phyloP scores from a whole-genome alignment of 2,888 invertebrate genomes.

The Athalia cordata region DNA sequence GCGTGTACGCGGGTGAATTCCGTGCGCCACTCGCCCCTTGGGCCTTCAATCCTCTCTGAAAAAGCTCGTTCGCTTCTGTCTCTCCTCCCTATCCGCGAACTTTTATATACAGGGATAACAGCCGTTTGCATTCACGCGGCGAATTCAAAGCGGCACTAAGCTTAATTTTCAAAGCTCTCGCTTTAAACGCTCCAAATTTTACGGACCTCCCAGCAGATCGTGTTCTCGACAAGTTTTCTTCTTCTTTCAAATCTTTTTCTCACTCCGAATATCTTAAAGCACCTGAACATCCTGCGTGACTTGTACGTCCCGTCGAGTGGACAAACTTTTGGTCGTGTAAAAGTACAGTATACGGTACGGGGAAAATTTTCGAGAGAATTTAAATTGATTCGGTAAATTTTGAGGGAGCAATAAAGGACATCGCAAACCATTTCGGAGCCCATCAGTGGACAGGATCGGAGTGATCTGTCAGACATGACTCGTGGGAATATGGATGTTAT shows the following conservation, averaged over 20 bases:
- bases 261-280: too few species aligned
- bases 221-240: not conserved
- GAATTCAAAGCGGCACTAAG: conserved; percentile 23
- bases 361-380: conserved; percentile 21
- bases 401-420: not conserved
- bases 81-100: conserved; percentile 3
- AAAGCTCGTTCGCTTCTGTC: not conserved
- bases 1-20: not conserved
- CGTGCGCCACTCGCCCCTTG: not conserved
- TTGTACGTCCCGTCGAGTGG: too few species aligned
- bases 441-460: conserved; percentile 47
- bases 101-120: not conserved
- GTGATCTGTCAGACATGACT: conserved; percentile 47
- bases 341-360: not conserved
- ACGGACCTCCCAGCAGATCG: not conserved
- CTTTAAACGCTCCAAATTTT: conserved; percentile 32
- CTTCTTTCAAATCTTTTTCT: conserved; percentile 2
- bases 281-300: too few species aligned
- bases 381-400: conserved; percentile 4
- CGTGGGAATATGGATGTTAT: conserved; percentile 32
- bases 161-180: conserved; percentile 38
- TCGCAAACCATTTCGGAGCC: conserved; percentile 23
- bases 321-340: not conserved
- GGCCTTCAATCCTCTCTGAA: not conserved
- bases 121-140: conserved; percentile 7